These are phyloP conservation scores for Phymorhynchus buccinoides DNA, from an alignment of 1,140 invertebrate species.

Conservation along the genomic window DNA sequence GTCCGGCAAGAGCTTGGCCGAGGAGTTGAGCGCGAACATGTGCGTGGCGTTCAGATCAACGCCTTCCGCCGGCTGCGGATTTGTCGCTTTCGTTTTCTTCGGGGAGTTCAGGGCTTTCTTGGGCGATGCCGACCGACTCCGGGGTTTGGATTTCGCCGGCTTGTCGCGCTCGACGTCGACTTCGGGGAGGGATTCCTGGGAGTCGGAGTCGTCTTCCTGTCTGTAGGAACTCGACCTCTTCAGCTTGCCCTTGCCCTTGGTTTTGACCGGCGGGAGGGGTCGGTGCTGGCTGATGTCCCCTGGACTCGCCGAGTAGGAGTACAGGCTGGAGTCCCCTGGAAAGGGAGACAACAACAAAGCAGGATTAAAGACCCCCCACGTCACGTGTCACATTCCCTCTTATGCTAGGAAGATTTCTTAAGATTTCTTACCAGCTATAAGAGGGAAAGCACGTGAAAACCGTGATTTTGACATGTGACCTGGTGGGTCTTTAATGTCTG, in stretches of 20 bases:
- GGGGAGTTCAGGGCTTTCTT: not conserved
- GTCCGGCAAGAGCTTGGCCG: slow-evolving; percentile 49
- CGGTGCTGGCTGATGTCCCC: not conserved
- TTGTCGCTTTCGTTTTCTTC: no score
- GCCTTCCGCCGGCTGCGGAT: not conserved
- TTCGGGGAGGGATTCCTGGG: slow-evolving; percentile 58
- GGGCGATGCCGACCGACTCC: not conserved
- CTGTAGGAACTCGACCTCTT: slow-evolving; percentile 23
- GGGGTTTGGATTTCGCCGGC: slow-evolving; percentile 25
- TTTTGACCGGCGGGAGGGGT: not conserved
- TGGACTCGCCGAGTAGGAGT: not conserved
- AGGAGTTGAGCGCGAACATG: slow-evolving; percentile 53
- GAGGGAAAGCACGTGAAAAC: no score
- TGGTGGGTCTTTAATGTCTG: no score
- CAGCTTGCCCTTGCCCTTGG: not conserved
- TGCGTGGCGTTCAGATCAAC: slow-evolving; percentile 51
- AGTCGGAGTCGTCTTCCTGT: slow-evolving; percentile 53
- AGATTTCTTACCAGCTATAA: no score
- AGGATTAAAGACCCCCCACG: no score
- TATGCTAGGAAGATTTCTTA: no score
- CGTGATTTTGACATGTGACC: no score
- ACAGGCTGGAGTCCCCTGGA: not conserved
- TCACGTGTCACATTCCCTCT: no score
- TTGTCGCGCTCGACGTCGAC: slow-evolving; percentile 33
- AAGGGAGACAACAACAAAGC: not conserved